A percentile compares a stretch with the other conserved stretches of the same genome.
Evolutionary conservation across 2,888 invertebrate species (phyloP).

Genomic region (Lampropteryx suffumata): DNA sequence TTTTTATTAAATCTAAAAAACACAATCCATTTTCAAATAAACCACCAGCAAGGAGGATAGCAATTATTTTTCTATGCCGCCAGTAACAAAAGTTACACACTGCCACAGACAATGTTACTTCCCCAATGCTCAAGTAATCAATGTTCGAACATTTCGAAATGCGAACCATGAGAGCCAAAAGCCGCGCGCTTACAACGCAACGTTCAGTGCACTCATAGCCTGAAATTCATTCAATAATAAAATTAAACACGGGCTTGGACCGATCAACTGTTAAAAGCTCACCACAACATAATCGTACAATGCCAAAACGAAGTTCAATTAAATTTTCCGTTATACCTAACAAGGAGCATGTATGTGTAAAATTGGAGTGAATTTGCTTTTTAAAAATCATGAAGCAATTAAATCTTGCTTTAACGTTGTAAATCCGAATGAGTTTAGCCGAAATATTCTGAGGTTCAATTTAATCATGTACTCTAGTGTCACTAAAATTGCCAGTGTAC

Average conservation of each 20-base stretch:
- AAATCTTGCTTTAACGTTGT: too few relatives aligned
- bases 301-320: constrained; percentile 5
- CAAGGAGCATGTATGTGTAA: too few relatives aligned
- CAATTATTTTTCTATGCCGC: too few relatives aligned
- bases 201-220: constrained; percentile 18
- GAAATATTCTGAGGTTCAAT: background rate
- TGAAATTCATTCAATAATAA: constrained; percentile 29
- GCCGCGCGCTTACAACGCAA: constrained; percentile 19
- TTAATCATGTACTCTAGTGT: background rate
- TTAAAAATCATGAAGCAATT: too few relatives aligned
- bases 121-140: background rate
- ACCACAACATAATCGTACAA: constrained; percentile 22
- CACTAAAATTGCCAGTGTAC: background rate
- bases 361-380: too few relatives aligned
- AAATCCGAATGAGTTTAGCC: background rate
- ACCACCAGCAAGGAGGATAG: too few relatives aligned
- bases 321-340: too few relatives aligned
- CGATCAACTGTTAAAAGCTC: constrained; percentile 32
- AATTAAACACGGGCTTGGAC: constrained; percentile 20
- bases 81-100: too few relatives aligned
- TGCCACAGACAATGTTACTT: too few relatives aligned
- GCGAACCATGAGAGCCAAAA: constrained; percentile 13
- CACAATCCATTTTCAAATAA: too few relatives aligned
- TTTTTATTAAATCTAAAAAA: too few relatives aligned
- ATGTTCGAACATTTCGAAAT: constrained; percentile 7